Conservation (phyloP, 2,113 vertebrate species). For the Vidua macroura region DNA sequence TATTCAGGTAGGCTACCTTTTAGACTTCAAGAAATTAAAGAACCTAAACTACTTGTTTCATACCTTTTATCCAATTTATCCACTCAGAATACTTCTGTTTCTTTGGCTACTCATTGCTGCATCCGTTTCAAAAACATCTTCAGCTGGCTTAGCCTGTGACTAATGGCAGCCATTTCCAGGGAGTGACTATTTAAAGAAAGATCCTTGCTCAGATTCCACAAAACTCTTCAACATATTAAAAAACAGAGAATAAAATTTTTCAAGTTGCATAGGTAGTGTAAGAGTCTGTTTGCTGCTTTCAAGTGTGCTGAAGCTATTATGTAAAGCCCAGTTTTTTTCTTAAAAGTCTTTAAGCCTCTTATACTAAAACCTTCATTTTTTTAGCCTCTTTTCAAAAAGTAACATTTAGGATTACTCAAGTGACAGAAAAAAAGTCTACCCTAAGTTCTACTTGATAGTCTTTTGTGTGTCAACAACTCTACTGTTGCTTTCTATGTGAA, state of each 20-base stretch:
- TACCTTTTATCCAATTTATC: background rate
- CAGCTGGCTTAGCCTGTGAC: constrained; percentile 26
- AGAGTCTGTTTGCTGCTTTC: background rate
- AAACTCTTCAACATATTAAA: background rate
- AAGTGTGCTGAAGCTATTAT: constrained; percentile 4
- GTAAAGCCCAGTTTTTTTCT: background rate
- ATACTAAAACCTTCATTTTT: constrained; percentile 12
- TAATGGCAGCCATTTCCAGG: constrained; percentile 38
- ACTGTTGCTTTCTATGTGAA: background rate
- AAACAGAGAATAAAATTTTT: background rate
- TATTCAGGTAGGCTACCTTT: background rate
- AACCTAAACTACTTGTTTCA: background rate
- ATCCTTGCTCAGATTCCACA: constrained; percentile 2
- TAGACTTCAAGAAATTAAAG: background rate
- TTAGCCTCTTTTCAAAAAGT: constrained; percentile 15
- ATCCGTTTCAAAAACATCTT: constrained; percentile 54
- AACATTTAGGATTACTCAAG: constrained; percentile 17
- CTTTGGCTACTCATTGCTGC: constrained; percentile 5
- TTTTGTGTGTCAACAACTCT: background rate
- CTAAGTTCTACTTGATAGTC: background rate
- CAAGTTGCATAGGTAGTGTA: background rate
- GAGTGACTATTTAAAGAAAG: constrained; percentile 53
- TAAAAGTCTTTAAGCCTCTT: constrained; percentile 34
- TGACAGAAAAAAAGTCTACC: background rate
- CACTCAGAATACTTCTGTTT: background rate